phyloP scores from a whole-genome alignment of 2,888 invertebrate genomes.

The Hypselothyrea guttata region DNA sequence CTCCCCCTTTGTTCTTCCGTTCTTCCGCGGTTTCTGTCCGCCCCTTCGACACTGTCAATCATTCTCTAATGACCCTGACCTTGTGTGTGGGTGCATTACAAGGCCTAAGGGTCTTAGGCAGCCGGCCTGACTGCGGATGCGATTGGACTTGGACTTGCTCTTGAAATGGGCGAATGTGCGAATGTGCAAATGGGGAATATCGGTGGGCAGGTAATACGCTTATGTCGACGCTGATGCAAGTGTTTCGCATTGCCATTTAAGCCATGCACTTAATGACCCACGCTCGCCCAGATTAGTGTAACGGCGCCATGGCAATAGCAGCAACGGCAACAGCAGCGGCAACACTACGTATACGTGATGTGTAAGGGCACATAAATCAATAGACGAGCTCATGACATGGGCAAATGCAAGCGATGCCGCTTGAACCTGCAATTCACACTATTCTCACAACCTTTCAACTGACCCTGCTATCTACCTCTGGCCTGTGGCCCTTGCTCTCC shows the following conservation, averaged over 20 bases:
- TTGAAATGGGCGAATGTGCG: slow-evolving; percentile 30
- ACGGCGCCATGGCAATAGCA: slow-evolving; percentile 12
- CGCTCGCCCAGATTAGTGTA: slow-evolving; percentile 42
- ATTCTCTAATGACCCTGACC: too few species aligned
- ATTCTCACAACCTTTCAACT: neutral
- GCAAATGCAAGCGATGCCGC: slow-evolving; percentile 41
- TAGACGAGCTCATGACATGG: slow-evolving; percentile 46
- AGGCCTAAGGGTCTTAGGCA: neutral
- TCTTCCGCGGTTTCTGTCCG: neutral
- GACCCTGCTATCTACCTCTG: slow-evolving; percentile 5
- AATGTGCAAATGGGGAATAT: slow-evolving; percentile 1
- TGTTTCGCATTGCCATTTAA: slow-evolving; percentile 68
- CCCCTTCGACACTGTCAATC: too few species aligned
- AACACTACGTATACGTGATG: slow-evolving; percentile 51
- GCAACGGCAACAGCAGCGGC: slow-evolving; percentile 10
- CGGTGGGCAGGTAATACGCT: slow-evolving; percentile 63
- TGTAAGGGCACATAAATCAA: slow-evolving; percentile 64
- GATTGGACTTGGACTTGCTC: slow-evolving; percentile 38
- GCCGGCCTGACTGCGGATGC: neutral
- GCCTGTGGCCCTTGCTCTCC: slow-evolving; percentile 1
- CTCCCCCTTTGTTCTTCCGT: too few species aligned
- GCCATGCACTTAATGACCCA: slow-evolving; percentile 65
- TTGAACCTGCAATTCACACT: slow-evolving; percentile 17
- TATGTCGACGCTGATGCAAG: slow-evolving; percentile 56
- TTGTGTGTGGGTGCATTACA: neutral